These are phyloP conservation scores for Drosophila santomea DNA, from an alignment of 1,140 invertebrate genomes.

Conservation along the genomic window DNA sequence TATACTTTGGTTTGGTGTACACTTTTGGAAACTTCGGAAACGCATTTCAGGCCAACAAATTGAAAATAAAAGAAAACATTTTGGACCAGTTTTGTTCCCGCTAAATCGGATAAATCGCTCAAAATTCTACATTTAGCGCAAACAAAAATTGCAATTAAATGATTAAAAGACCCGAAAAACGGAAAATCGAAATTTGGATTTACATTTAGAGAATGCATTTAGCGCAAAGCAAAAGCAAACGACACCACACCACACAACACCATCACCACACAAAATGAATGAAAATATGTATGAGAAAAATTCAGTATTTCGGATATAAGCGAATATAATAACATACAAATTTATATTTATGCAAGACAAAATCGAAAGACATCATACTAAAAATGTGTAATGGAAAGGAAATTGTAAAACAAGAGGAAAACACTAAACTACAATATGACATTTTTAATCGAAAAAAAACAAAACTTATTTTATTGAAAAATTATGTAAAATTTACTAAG, in stretches of 20 bases:
- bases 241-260: conserved; percentile 39
- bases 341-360: conserved; percentile 78
- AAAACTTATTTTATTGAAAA: conserved; percentile 84
- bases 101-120: conserved; percentile 30
- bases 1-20: conserved; percentile 69
- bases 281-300: conserved; percentile 67
- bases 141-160: conserved; percentile 51
- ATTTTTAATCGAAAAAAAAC: conserved; percentile 83
- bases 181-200: conserved; percentile 41
- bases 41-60: conserved; percentile 52
- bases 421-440: conserved; percentile 83
- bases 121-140: conserved; percentile 65
- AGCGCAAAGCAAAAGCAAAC: conserved; percentile 44
- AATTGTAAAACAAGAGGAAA: conserved; percentile 69
- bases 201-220: conserved; percentile 64
- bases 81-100: conserved; percentile 18
- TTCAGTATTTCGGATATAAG: conserved; percentile 81
- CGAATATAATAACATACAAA: conserved; percentile 81
- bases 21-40: conserved; percentile 78
- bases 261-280: conserved; percentile 44
- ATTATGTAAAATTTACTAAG: conserved; percentile 85
- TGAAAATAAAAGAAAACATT: conserved; percentile 20
- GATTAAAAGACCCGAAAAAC: conserved; percentile 12
- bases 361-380: conserved; percentile 60
- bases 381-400: conserved; percentile 58